These are phyloP conservation scores for Sus scrofa DNA, from an alignment of 2,113 vertebrate species.

Conservation along the genomic window DNA sequence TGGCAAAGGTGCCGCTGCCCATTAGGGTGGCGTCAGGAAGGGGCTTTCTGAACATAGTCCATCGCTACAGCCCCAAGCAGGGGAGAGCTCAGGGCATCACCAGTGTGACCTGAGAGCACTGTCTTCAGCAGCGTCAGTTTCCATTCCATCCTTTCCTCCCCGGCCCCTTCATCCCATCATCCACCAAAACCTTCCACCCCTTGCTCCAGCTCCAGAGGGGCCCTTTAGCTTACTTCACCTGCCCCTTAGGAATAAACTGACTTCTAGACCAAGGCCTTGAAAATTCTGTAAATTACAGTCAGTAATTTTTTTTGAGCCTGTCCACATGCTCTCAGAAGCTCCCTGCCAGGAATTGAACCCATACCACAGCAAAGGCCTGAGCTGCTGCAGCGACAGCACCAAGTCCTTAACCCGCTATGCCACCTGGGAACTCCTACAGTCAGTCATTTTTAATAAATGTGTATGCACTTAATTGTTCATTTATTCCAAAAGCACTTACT, in stretches of 20 bases:
- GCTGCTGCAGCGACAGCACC: too few relatives aligned
- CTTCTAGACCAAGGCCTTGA: not conserved
- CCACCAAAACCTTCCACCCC: not conserved
- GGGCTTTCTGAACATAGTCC: not conserved
- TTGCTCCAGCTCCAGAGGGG: not conserved
- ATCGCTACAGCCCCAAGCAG: rapidly evolving
- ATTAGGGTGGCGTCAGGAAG: not conserved
- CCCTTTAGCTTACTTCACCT: not conserved
- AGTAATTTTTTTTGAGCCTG: not conserved
- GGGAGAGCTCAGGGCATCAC: not conserved
- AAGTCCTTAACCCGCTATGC: too few relatives aligned
- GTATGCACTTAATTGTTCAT: not conserved
- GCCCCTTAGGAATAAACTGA: not conserved
- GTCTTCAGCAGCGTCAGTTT: rapidly evolving
- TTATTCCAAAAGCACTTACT: not conserved
- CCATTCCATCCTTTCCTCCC: not conserved
- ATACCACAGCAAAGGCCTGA: too few relatives aligned
- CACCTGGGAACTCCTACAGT: too few relatives aligned
- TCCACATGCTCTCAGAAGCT: too few relatives aligned
- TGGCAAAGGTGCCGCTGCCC: not conserved
- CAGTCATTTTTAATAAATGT: not conserved
- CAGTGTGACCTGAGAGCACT: too few relatives aligned
- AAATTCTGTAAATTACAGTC: not conserved
- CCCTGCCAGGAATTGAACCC: too few relatives aligned
- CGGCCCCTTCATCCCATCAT: too few relatives aligned